Conservation (phyloP, 1,140 invertebrate genomes). For the Psix sp. region DNA sequence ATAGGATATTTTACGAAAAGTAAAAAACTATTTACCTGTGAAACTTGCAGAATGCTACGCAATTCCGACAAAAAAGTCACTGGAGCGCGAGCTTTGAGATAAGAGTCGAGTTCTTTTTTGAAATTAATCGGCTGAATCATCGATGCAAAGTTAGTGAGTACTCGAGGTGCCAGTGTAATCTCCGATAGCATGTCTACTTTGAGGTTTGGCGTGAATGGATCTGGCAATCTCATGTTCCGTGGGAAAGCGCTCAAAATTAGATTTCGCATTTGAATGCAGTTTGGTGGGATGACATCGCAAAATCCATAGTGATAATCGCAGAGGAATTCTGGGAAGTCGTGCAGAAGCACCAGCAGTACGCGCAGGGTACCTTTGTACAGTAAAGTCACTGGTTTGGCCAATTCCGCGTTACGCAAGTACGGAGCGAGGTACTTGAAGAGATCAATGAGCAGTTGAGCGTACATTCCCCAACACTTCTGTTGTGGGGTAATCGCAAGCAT, state of each 20-base stretch:
- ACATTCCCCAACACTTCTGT: constrained; percentile 91
- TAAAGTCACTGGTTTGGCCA: constrained; percentile 93
- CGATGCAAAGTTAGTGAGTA: constrained; percentile 91
- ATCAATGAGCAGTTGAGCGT: constrained; percentile 94
- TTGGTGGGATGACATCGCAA: constrained; percentile 98
- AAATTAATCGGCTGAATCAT: constrained; percentile 92
- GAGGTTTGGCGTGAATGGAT: constrained; percentile 98
- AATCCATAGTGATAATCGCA: constrained; percentile 99
- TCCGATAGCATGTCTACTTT: constrained; percentile 96
- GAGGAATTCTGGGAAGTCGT: constrained; percentile 99
- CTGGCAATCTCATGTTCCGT: constrained; percentile 96
- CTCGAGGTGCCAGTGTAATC: constrained; percentile 89
- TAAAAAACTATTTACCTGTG: constrained; percentile 82
- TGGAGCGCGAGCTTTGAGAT: constrained; percentile 94
- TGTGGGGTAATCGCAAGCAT: constrained; percentile 93
- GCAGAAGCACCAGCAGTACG: constrained; percentile 95
- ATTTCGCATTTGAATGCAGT: constrained; percentile 99
- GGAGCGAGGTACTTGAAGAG: constrained; percentile 98
- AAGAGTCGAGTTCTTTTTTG: constrained; percentile 97
- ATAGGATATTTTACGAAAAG: too few species aligned
- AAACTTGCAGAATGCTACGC: constrained; percentile 90
- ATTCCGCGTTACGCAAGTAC: constrained; percentile 96
- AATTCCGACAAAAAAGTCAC: constrained; percentile 97
- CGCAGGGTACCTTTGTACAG: constrained; percentile 97
- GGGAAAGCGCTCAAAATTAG: constrained; percentile 98